Conservation (phyloP, 2,797 vertebrate genomes). For the Semaprochilodus insignis region DNA sequence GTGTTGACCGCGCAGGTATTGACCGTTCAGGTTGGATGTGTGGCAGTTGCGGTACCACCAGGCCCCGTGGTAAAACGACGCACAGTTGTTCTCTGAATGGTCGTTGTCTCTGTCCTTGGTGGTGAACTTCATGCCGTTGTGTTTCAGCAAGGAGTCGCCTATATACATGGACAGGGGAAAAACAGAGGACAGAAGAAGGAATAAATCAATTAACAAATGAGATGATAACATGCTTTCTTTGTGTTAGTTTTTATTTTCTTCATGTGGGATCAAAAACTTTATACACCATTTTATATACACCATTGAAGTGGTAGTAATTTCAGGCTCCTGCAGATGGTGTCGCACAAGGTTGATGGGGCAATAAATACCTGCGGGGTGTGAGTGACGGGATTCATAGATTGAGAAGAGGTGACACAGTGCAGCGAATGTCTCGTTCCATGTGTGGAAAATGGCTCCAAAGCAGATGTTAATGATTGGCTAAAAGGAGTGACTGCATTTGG, state of each 20-base stretch:
- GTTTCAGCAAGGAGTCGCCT: conserved; percentile 94
- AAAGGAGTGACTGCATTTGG: too few relatives aligned
- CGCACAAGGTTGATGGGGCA: too few relatives aligned
- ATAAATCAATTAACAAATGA: background rate
- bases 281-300: too few relatives aligned
- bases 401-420: too few relatives aligned
- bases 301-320: too few relatives aligned
- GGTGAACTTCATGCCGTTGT: conserved; percentile 97
- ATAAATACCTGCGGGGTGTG: too few relatives aligned
- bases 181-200: background rate
- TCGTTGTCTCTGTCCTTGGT: conserved; percentile 96
- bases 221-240: conserved; percentile 13
- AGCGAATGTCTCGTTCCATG: too few relatives aligned
- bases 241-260: background rate
- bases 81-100: conserved; percentile 98
- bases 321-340: too few relatives aligned
- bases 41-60: conserved; percentile 99
- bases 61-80: conserved; percentile 95
- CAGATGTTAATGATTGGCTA: too few relatives aligned
- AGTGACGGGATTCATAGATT: too few relatives aligned
- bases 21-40: conserved; percentile 97
- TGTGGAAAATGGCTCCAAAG: too few relatives aligned
- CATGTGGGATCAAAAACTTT: background rate
- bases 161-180: background rate
- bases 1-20: conserved; percentile 94